Evolutionary conservation across 2,888 invertebrate genomes (phyloP).

Genomic region (Andrena haemorrhoa): DNA sequence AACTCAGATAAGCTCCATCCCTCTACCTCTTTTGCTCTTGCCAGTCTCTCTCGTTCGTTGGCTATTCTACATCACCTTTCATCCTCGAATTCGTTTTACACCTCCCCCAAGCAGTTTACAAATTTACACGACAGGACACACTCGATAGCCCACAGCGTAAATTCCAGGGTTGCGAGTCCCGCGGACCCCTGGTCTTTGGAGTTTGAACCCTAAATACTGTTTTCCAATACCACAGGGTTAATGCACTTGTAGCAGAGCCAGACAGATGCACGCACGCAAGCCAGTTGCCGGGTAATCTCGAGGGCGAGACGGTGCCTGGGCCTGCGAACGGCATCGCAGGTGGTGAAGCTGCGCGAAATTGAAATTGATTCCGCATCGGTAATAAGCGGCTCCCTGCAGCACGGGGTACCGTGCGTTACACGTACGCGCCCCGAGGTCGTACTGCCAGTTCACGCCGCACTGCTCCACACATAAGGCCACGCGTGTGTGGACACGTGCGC

Average conservation of each 20-base stretch:
- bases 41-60: too few relatives aligned
- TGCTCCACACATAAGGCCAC: constrained; percentile 33
- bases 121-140: too few relatives aligned
- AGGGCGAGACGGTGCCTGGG: constrained; percentile 41
- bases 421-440: constrained; percentile 60
- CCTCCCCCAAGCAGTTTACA: too few relatives aligned
- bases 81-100: too few relatives aligned
- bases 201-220: background rate
- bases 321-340: constrained; percentile 65
- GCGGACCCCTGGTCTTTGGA: background rate
- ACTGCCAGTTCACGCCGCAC: constrained; percentile 29
- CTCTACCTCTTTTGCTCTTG: too few relatives aligned
- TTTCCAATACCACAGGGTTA: constrained; percentile 19
- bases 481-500: constrained; percentile 33
- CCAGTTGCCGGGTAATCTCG: constrained; percentile 58
- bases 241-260: constrained; percentile 6
- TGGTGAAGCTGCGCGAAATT: constrained; percentile 75
- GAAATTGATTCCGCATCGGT: constrained; percentile 79
- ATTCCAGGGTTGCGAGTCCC: background rate
- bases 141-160: too few relatives aligned
- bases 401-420: constrained; percentile 48
- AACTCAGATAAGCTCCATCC: too few relatives aligned
- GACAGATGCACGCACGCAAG: constrained; percentile 9
- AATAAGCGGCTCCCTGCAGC: constrained; percentile 71
- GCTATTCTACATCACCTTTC: too few relatives aligned